Percentiles rank a stretch among this genome's conserved stretches.
phyloP scores from a whole-genome alignment of 1,140 invertebrate species.

The Liolophura sinensis region DNA sequence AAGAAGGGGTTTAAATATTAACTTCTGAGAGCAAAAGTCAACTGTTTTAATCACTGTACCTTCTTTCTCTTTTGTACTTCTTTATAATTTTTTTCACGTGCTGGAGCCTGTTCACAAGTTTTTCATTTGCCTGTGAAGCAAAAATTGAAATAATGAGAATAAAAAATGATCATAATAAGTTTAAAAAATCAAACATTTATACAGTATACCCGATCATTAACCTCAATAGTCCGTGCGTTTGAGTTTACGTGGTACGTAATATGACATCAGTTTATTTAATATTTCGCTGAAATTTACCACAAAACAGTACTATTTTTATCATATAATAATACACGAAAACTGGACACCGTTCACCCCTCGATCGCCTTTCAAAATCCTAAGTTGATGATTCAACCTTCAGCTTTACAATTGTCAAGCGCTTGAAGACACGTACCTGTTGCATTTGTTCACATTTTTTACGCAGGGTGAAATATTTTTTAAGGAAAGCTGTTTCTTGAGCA shows the following conservation, averaged over 20 bases:
- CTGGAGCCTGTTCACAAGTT: slow-evolving; percentile 50
- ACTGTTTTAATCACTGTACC: slow-evolving; percentile 23
- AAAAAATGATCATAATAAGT: neutral
- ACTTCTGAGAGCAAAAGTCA: neutral
- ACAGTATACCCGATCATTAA: neutral
- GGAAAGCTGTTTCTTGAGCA: slow-evolving; percentile 34
- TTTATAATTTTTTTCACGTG: slow-evolving; percentile 52
- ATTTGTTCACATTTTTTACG: slow-evolving; percentile 43
- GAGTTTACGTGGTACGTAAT: neutral
- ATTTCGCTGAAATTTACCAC: neutral
- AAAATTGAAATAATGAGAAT: slow-evolving; percentile 2
- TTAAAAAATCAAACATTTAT: neutral
- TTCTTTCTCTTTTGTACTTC: slow-evolving; percentile 48
- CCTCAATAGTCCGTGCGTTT: neutral
- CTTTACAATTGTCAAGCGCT: neutral
- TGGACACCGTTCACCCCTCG: neutral
- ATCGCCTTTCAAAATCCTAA: neutral
- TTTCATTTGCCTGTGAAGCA: slow-evolving; percentile 52
- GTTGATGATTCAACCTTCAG: neutral
- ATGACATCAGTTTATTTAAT: neutral
- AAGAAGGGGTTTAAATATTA: neutral
- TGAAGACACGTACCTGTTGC: slow-evolving; percentile 29
- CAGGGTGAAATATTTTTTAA: slow-evolving; percentile 40
- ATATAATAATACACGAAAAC: neutral
- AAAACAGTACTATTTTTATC: neutral